Evolutionary conservation across 2,113 vertebrate genomes (phyloP).

Genomic region (Pollachius pollachius): DNA sequence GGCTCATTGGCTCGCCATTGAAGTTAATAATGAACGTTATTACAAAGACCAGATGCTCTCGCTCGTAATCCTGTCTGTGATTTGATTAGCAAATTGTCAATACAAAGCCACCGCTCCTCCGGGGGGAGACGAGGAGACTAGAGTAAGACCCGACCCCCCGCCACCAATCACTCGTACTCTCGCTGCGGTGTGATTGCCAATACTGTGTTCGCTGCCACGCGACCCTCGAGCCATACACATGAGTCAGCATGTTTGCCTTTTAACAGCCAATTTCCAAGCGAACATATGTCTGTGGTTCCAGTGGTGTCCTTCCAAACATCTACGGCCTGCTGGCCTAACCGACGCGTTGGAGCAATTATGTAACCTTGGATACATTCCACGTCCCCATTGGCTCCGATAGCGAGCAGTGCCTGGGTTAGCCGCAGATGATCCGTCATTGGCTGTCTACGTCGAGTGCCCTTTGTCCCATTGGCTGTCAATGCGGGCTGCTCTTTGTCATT

Average conservation of each 20-base stretch:
- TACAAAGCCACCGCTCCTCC: conserved; percentile 36
- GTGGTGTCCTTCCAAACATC: background rate
- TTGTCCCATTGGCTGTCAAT: too few species aligned
- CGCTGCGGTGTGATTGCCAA: conserved; percentile 26
- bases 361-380: too few species aligned
- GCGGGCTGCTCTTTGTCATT: background rate
- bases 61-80: conserved; percentile 44
- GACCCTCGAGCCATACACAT: conserved; percentile 17
- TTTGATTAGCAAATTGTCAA: conserved; percentile 62
- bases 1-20: conserved; percentile 8
- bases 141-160: too few species aligned
- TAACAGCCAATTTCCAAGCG: conserved; percentile 24
- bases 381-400: too few species aligned
- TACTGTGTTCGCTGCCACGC: too few species aligned
- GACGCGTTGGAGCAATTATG: background rate
- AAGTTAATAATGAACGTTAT: conserved; percentile 53
- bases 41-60: conserved; percentile 57
- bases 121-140: conserved; percentile 8
- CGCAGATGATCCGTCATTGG: too few species aligned
- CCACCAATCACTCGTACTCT: too few species aligned
- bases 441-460: too few species aligned
- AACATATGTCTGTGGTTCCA: conserved; percentile 23
- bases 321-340: conserved; percentile 10
- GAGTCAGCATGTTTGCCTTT: conserved; percentile 27
- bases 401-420: too few species aligned